These are phyloP conservation scores for Megaptera novaeangliae DNA, from an alignment of 2,113 vertebrate genomes.

Conservation along the genomic window DNA sequence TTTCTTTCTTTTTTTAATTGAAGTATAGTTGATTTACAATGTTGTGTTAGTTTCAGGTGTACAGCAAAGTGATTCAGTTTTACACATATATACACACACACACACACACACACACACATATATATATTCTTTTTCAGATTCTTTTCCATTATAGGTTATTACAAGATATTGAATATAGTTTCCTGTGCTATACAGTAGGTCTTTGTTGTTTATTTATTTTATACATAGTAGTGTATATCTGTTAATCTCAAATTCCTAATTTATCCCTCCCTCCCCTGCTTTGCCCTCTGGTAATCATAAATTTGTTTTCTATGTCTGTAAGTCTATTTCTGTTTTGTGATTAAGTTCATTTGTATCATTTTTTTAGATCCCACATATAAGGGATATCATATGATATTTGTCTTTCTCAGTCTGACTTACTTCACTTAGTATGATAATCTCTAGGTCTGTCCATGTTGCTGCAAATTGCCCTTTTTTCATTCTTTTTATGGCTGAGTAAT, in stretches of 20 bases:
- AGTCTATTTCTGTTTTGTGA: background rate
- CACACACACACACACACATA: background rate
- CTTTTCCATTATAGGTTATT: background rate
- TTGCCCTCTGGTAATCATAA: background rate
- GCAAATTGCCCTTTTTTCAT: background rate
- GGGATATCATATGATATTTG: background rate
- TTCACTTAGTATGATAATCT: background rate
- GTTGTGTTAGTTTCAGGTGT: background rate
- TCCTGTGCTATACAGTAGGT: background rate
- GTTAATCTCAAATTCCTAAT: background rate
- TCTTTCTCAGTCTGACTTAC: background rate
- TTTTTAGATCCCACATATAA: background rate
- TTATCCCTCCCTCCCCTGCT: background rate
- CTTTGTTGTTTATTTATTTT: background rate
- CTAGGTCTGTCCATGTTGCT: background rate
- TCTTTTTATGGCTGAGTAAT: background rate
- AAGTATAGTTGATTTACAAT: background rate
- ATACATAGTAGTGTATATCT: background rate
- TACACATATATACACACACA: background rate
- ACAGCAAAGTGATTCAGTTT: background rate
- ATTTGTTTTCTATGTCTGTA: background rate
- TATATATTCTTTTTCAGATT: background rate
- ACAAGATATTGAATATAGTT: background rate
- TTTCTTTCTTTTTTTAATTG: background rate
- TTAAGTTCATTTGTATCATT: background rate